A percentile compares a stretch with the other conserved stretches of the same genome.
phyloP scores from a whole-genome alignment of 1,140 invertebrate species.

The Drosophila setifemur region DNA sequence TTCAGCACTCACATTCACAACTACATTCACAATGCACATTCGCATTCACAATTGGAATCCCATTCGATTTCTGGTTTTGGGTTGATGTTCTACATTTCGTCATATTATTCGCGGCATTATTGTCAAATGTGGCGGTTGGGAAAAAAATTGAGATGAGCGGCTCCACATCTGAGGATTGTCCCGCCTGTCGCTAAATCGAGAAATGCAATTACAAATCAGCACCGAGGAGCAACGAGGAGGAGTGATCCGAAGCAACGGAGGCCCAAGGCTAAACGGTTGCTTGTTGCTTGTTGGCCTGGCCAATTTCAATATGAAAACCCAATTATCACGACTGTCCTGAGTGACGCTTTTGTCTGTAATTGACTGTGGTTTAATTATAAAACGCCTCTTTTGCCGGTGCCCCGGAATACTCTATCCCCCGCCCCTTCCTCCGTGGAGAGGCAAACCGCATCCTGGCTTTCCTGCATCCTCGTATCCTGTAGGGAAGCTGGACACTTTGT shows the following conservation, averaged over 20 bases:
- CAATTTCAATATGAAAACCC: constrained; percentile 73
- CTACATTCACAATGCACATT: too few relatives aligned
- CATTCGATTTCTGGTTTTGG: constrained; percentile 20
- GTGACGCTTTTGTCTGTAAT: constrained; percentile 80
- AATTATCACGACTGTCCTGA: constrained; percentile 72
- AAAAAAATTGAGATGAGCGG: constrained; percentile 69
- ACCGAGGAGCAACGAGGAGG: neutral
- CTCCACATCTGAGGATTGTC: constrained; percentile 35
- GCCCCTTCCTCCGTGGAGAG: constrained; percentile 10
- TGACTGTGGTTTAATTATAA: constrained; percentile 80
- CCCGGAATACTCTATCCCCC: neutral
- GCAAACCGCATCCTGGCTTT: constrained; percentile 68
- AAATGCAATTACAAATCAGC: constrained; percentile 71
- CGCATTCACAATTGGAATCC: too few relatives aligned
- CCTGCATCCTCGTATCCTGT: too few relatives aligned
- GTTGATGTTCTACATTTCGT: constrained; percentile 80
- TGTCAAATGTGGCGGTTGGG: constrained; percentile 57
- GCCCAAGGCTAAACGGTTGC: constrained; percentile 37
- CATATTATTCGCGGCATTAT: constrained; percentile 82
- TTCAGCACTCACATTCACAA: too few relatives aligned
- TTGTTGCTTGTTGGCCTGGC: constrained; percentile 8
- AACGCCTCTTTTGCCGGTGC: constrained; percentile 56
- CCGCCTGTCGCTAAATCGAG: constrained; percentile 66
- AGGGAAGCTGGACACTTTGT: constrained; percentile 49
- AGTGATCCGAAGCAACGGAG: neutral